Evolutionary conservation across 1,140 invertebrate species (phyloP), one percentile per base, ranked within the genome.

Genomic region (Apolygus lucorum): DNA sequence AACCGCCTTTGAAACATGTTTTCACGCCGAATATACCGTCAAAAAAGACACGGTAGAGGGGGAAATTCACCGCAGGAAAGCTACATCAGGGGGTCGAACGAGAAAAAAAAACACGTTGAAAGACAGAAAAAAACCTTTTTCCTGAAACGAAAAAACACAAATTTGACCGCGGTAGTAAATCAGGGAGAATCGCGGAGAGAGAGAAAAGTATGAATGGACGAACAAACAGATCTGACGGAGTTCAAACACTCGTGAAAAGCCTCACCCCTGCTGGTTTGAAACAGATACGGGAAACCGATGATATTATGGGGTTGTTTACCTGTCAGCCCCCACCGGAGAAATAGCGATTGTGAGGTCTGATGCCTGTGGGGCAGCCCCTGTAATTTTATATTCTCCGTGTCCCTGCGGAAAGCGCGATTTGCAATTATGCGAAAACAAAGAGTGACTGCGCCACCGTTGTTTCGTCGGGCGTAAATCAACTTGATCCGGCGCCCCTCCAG

Each of bases 1-100:
- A 59, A 59, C 54, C 54, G 54, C 54, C 54, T 59, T 59, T 59
- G 54, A 59, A 59, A 59, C 54, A 59, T 59, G 54, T 59, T 59
- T 59, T 24, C 54, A 59, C 54, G 22, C 54, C 54, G 22, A 59
- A 59, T 59, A 59, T 11, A 59, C 8, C 54, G 4, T 59, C 22
- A 59, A 59, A 13, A 21, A 21, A 21, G 22, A 22, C 22, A 14
- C 2, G 54, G 22, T 11, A 59, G 22, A 59, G 22, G 11, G 22
- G 54, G 54, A 4, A 21, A 4, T 11, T 13, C 13, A 21, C 22
- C 8, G 13, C 2, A 24, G 22, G 22, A 59, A 59, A 59, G 54
- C 54, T 59, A 59, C 22, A 8, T 8, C 34, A 8, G 4, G 4
- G 34, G 34, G 4, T 42, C 17, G 13, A 24, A 21, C 54, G 54